These are phyloP conservation scores for Athalia circularis DNA, from an alignment of 2,888 invertebrate genomes.

Conservation along the genomic window DNA sequence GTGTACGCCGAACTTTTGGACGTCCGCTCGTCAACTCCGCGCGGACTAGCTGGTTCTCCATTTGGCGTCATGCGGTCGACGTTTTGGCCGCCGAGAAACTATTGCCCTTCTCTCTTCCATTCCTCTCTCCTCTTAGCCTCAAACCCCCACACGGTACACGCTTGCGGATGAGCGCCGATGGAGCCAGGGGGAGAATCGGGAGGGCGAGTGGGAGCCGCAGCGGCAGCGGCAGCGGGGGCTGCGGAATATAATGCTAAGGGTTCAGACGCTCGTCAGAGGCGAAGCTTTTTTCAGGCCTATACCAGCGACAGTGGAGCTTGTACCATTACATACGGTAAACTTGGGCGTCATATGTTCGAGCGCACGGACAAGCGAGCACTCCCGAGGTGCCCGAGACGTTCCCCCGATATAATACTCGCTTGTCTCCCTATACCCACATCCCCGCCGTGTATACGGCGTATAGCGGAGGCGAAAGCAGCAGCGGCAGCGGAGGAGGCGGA, in stretches of 20 bases:
- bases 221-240: not conserved
- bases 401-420: constrained; percentile 37
- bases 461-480: not conserved
- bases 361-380: constrained; percentile 40
- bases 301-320: constrained; percentile 43
- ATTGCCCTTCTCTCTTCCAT: constrained; percentile 9
- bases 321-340: constrained; percentile 44
- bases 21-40: constrained; percentile 45
- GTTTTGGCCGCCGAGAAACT: constrained; percentile 38
- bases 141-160: constrained; percentile 1
- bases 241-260: constrained; percentile 42
- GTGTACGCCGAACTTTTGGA: constrained; percentile 27
- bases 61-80: constrained; percentile 35
- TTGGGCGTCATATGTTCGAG: constrained; percentile 43
- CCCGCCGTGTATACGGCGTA: constrained; percentile 65
- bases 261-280: constrained; percentile 43
- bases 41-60: constrained; percentile 45
- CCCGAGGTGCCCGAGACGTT: constrained; percentile 42
- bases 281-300: constrained; percentile 41
- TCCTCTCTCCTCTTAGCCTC: too few species aligned
- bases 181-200: not conserved
- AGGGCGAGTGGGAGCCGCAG: not conserved
- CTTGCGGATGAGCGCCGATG: constrained; percentile 36
- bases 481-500: not conserved
- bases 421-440: not conserved